Evolutionary conservation across 2,888 invertebrate genomes (phyloP).

Genomic region (Tipula helvola): DNA sequence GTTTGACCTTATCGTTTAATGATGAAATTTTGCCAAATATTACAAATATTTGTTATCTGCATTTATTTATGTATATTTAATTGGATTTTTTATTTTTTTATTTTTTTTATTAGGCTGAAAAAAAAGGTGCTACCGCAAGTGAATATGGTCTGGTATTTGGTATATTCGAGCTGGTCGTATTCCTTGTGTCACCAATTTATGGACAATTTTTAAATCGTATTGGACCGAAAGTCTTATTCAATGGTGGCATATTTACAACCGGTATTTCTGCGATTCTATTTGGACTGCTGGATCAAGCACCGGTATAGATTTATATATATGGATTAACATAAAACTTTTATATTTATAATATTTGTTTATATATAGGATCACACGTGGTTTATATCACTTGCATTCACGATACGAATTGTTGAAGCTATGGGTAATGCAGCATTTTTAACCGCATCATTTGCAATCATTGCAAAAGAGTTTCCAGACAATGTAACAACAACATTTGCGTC

Average conservation of each 20-base stretch:
- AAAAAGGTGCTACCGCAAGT: constrained; percentile 65
- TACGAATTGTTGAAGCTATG: constrained; percentile 70
- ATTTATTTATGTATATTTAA: not conserved
- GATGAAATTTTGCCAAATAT: not conserved
- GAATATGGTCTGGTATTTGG: constrained; percentile 83
- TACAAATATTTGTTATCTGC: not conserved
- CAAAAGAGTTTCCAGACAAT: constrained; percentile 75
- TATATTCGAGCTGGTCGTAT: constrained; percentile 71
- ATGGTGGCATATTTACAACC: constrained; percentile 69
- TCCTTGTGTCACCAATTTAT: constrained; percentile 68
- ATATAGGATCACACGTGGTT: constrained; percentile 54
- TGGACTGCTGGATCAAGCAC: constrained; percentile 34
- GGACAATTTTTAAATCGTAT: constrained; percentile 65
- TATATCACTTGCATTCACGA: constrained; percentile 62
- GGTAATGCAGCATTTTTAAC: constrained; percentile 80
- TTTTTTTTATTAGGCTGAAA: constrained; percentile 44
- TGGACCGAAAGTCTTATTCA: constrained; percentile 70
- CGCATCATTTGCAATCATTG: constrained; percentile 76
- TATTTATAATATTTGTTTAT: not conserved
- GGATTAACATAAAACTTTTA: not conserved
- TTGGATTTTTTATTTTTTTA: not conserved
- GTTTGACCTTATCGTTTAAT: not conserved
- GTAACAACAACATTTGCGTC: constrained; percentile 77
- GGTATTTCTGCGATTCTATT: constrained; percentile 73
- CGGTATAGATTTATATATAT: constrained; percentile 14